phyloP scores from a whole-genome alignment of 2,113 vertebrate genomes.

The Lagenorhynchus albirostris region DNA sequence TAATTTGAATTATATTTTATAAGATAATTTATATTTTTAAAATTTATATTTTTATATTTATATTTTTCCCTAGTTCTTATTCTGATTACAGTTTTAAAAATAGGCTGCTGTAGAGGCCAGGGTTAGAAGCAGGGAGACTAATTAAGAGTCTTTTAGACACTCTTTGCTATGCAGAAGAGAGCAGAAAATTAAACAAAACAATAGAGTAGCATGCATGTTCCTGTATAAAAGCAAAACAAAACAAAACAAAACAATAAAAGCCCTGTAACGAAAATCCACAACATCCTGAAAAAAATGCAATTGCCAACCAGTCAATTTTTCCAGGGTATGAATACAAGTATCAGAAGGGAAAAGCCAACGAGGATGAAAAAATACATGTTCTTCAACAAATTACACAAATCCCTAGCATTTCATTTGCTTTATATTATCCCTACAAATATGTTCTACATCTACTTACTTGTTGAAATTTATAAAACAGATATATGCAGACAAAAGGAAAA shows the following conservation, averaged over 20 bases:
- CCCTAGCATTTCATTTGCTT: neutral
- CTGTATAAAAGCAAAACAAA: neutral
- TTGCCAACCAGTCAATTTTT: neutral
- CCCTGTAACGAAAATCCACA: neutral
- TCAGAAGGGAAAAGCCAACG: neutral
- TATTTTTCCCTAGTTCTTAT: neutral
- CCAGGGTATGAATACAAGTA: neutral
- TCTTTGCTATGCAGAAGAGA: neutral
- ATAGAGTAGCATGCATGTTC: neutral
- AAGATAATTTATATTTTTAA: neutral
- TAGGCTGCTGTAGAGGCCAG: neutral
- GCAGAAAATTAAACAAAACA: slow-evolving; percentile 9
- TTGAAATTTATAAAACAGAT: neutral
- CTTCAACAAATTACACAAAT: neutral
- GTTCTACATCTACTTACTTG: neutral
- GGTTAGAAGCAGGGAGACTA: neutral
- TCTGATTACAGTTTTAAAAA: slow-evolving; percentile 30
- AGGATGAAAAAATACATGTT: neutral
- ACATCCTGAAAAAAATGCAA: neutral
- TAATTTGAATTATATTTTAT: slow-evolving; percentile 33
- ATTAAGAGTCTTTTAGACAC: slow-evolving; percentile 30
- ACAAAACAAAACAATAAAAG: neutral
- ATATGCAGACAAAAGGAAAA: neutral
- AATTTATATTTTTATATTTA: too few species aligned
- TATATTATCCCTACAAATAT: neutral